Evolutionary conservation across 2,113 vertebrate species (phyloP).

Genomic region (Galemys pyrenaicus): DNA sequence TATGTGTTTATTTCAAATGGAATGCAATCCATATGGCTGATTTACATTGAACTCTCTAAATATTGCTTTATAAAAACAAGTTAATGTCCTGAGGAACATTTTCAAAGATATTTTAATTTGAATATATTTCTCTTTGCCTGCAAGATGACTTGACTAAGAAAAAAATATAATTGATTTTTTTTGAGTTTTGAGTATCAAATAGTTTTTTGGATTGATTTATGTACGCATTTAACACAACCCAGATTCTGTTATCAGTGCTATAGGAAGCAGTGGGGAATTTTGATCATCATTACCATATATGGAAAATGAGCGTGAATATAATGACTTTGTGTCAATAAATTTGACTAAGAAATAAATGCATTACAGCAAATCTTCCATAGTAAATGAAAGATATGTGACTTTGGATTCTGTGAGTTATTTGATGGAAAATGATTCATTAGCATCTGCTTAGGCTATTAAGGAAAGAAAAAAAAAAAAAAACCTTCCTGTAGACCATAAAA

Average conservation of each 20-base stretch:
- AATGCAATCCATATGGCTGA: conserved; percentile 26
- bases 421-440: neutral
- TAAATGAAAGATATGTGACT: neutral
- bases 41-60: conserved; percentile 41
- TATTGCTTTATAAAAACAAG: conserved; percentile 52
- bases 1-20: conserved; percentile 39
- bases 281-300: neutral
- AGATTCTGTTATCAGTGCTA: neutral
- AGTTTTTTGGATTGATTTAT: neutral
- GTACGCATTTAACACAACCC: conserved; percentile 18
- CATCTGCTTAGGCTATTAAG: neutral
- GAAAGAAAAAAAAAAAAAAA: neutral
- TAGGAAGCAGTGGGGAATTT: neutral
- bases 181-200: conserved; percentile 17
- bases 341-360: neutral
- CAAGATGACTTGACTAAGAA: conserved; percentile 40
- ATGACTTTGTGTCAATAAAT: neutral
- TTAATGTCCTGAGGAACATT: conserved; percentile 45
- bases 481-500: neutral
- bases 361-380: neutral
- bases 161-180: conserved; percentile 42
- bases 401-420: conserved; percentile 1
- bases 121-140: conserved; percentile 34
- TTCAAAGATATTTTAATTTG: conserved; percentile 38
- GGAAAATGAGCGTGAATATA: conserved; percentile 4